Base-by-base conservation (phyloP, 1,140 invertebrate genomes). In the Eurosta solidaginis region DNA sequence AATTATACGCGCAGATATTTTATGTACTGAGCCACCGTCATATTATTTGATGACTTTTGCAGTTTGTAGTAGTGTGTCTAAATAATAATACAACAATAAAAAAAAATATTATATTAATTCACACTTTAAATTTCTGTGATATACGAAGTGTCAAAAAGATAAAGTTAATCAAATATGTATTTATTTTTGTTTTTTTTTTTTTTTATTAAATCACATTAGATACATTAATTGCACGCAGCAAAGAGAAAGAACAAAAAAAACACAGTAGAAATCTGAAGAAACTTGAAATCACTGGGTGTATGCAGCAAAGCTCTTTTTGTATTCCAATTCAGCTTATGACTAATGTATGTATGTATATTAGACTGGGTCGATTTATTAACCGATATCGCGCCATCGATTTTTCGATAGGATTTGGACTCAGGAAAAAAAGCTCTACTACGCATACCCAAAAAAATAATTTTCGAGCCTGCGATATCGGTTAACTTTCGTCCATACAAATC, bases 161-260 rank as follows among this genome's bases (percentile, higher is more conserved):
- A n/a, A 68, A 68, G 29, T 68, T 68, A 68, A 68, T 68, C 59
- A 68, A 68, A 14, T n/a, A n/a, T n/a, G n/a, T n/a, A n/a, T n/a
- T n/a, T n/a, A n/a, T n/a, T n/a, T n/a, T n/a, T n/a, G n/a, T n/a
- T n/a, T n/a, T n/a, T n/a, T n/a, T n/a, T n/a, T n/a, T 68, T 54
- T 54, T 68, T 68, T 68, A 68, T 68, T 68, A 68, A 68, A 68
- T 40, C 59, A 68, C n/a, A 68, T 68, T 68, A 68, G 59, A 42
- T 20, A 68, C 59, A 68, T 9, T 42, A 20, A 68, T 68, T 68
- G 59, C 59, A 68, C 33, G 27, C 29, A 68, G 22, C 36, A 27
- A 63, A 63, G 7, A 14, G 14, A 9, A 59, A 33, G 33, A 33
- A 33, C 14, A 59, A 59, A 54, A 36, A 36, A 22, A 68, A 68